phyloP scores from a whole-genome alignment of 92 coral and sea anemone species.

The Siderastrea siderea region DNA sequence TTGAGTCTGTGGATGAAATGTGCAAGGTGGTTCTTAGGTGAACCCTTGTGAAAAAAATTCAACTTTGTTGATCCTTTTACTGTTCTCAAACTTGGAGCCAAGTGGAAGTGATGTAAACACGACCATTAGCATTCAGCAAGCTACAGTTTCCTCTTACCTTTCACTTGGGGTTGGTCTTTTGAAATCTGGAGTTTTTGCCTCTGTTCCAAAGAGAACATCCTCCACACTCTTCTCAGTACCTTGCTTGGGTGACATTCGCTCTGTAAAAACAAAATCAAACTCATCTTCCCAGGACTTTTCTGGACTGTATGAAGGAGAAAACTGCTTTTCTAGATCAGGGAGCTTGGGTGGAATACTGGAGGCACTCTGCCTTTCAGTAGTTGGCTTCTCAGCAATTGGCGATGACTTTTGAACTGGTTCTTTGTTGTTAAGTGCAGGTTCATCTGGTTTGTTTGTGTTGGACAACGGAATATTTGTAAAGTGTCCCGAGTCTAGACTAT shows the following conservation, averaged over 20 bases:
- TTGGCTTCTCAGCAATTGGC: not conserved
- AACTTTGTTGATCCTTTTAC: no score
- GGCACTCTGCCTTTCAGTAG: not conserved
- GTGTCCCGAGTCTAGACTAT: conserved; percentile 45
- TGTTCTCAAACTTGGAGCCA: not conserved
- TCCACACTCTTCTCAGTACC: conserved; percentile 41
- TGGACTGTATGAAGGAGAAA: conserved; percentile 35
- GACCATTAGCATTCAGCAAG: no score
- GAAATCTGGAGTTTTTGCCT: conserved; percentile 36
- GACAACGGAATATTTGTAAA: conserved; percentile 33
- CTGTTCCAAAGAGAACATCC: conserved; percentile 53
- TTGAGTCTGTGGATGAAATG: no score
- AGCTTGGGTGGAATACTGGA: not conserved
- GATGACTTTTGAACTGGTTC: conserved; percentile 4
- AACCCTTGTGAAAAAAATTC: no score
- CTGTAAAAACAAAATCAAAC: conserved; percentile 49
- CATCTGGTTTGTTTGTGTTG: conserved; percentile 17
- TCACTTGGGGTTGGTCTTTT: conserved; percentile 22
- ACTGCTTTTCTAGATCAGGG: conserved; percentile 13
- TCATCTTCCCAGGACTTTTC: conserved; percentile 39
- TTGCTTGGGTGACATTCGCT: conserved; percentile 34
- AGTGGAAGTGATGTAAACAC: not conserved
- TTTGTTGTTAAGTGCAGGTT: not conserved
- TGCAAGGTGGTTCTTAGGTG: no score
- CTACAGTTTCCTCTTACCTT: not conserved